Base-by-base conservation (phyloP, 2,113 vertebrate genomes). In the Polypterus bichir region DNA sequence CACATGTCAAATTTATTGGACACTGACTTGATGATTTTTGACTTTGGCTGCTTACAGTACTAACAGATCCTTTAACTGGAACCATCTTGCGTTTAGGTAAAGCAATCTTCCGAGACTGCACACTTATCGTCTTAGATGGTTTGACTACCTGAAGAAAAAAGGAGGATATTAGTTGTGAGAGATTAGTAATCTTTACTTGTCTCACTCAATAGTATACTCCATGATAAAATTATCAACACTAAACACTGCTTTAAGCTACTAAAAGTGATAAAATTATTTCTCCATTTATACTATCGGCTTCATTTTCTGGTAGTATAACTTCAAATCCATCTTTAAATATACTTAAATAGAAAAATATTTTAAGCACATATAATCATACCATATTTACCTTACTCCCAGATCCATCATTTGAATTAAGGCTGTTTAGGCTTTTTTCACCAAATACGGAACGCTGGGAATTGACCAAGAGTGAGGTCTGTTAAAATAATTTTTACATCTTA, bases 361-460 rank as follows among this genome's bases (percentile, higher is more conserved):
- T 27, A 27, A 27, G 27, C 27, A 27, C 27, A 27, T 27, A 27
- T 9, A 9, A 9, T 27, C 27, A 27, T 27, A 27, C 27, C 27
- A 27, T 76, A 70, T 92, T 89, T 75, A 90, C 84, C 81, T 86
- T 92, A 65, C 79, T 57, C 58, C 77, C 73, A 27, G 77, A 66
- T 62, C 74, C 84, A 62, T 87, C 75, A 72, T 81, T 75, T 60
- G 76, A 73, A 60, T 81, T 74, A 68, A 85, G 83, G 72, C 84
- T 89, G 79, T 98, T 98, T 75, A 95, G 85, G 85, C 89, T 94
- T 81, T 87, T 91, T 82, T 97, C 93, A 74, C 94, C 91, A 69
- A 98, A 98, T 75, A 97, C 92, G 61, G 91, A 93, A 62, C 93
- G 86, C 53, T 81, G 83, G 66, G 86, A 90, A 68, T 72, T 74